Evolutionary conservation across 2,797 vertebrate genomes (phyloP), one percentile per base, ranked within the genome.

Genomic region (Cygnus olor): DNA sequence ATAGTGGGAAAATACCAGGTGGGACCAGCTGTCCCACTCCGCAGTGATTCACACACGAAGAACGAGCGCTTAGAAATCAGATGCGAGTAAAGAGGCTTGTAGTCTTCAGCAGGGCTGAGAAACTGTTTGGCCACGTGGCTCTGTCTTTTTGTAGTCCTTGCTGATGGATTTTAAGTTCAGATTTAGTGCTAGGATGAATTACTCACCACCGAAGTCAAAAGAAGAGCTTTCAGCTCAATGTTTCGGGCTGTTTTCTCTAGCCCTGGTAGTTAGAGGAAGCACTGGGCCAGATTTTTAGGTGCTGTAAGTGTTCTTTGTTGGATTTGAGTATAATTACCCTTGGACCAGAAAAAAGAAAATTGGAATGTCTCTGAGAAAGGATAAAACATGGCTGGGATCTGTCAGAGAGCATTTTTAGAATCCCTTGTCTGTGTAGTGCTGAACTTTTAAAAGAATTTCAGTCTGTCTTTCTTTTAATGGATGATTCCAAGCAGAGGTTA

Each of bases 11-110:
- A 51, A 51, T 51, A 51, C 56, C 68, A 49, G 57, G 1, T 81
- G 83, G 92, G 77, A 71, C 10, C 64, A 81, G 83, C 77, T 94
- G 88, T 9, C 81, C 54, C 54, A 42, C 63, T 94, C 49, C 66
- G 73, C 66, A 58, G 77, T 63, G 80, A 56, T 34, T 84, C 51
- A 34, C 0, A 0, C 3, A n/a, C 32, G 11, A 47, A 85, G 91
- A 65, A 38, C 5, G 16, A 14, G 24, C 79, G 28, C 70, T 91
- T 53, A 56, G 70, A 79, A 90, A 47, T 14, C 24, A 28, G 25
- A 58, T 38, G 34, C 0, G 3, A 80, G 36, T 58, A 28, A 74
- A 8, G 32, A 92, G 53, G 28, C 47, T 56, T 0, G 0, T 32
- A 53, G 68, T 11, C 9, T 82, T 84, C 45, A 89, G 32, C 58